phyloP scores from a whole-genome alignment of 2,797 vertebrate species.

The Sandelia bainsii region DNA sequence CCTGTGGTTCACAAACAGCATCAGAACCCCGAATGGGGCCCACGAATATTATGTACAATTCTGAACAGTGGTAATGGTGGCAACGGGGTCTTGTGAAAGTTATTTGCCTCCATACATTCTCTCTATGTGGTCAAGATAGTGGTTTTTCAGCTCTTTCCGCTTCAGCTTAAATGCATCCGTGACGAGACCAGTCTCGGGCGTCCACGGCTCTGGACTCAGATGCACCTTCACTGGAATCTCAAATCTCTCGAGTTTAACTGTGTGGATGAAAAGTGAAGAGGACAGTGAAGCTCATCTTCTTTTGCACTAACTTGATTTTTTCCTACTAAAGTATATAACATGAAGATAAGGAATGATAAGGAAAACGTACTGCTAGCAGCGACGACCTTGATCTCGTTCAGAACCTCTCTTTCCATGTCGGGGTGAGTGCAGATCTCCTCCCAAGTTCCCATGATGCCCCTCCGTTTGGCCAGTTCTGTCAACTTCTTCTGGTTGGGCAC shows the following conservation, averaged over 20 bases:
- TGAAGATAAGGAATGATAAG: neutral
- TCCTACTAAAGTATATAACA: neutral
- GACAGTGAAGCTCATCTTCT: neutral
- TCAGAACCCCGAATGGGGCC: conserved; percentile 24
- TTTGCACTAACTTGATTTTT: neutral
- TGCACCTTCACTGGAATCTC: conserved; percentile 96
- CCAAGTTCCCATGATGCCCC: conserved; percentile 89
- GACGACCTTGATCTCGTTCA: conserved; percentile 91
- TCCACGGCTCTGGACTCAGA: conserved; percentile 97
- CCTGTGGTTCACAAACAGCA: conserved; percentile 37
- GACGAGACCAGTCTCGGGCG: conserved; percentile 96
- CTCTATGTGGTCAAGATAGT: conserved; percentile 97
- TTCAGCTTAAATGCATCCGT: conserved; percentile 99
- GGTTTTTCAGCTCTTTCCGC: conserved; percentile 97
- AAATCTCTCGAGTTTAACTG: conserved; percentile 96
- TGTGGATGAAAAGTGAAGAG: neutral
- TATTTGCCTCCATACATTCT: conserved; percentile 98
- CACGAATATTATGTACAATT: conserved; percentile 53
- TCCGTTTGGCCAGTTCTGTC: conserved; percentile 88
- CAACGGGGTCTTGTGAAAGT: conserved; percentile 14
- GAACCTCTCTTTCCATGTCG: conserved; percentile 92
- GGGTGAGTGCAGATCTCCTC: conserved; percentile 95
- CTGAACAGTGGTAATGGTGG: conserved; percentile 41
- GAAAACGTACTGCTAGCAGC: conserved; percentile 89
- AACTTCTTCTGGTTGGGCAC: conserved; percentile 97